Evolutionary conservation across 2,888 invertebrate genomes (phyloP), one percentile per base, ranked within the genome.

Genomic region (Drosophila aldrichi): DNA sequence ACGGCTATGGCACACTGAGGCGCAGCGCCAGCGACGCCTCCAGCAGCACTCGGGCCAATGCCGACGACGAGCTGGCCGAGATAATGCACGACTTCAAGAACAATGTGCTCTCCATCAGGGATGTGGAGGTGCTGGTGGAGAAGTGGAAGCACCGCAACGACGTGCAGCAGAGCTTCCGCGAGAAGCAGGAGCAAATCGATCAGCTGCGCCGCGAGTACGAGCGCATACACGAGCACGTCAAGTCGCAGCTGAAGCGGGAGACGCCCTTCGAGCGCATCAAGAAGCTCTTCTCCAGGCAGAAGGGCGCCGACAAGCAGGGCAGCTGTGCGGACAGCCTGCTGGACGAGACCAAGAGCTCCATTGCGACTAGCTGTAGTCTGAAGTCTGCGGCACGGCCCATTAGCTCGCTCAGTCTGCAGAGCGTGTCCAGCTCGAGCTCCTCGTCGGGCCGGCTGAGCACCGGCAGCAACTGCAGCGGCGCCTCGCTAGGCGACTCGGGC

Each of bases 1-100:
- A 55, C 7, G 80, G 79, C 18, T 91, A 91, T 56, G 93, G 91
- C 34, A 93, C 92, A 0, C 74, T 93, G 1, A 93, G 92, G 65
- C 83, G 93, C 16, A 92, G 92, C 16, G 92, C 90, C 18, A 93
- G 92, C 57, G 92, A 93, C 71, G 91, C 92, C 12, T 92, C 93
- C 2, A 89, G 88, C 58, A 82, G 80, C 44, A 84, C 82, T 0
- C 90, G 92, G 0, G 87, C 90, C 18, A 93, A 92, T 71, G 93
- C 91, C 7, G 93, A 97, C 90, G 96, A 96, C 74, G 97, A 97
- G 90, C 94, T 97, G 67, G 95, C 96, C 4, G 97, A 97, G 93
- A 97, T 97, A 57, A 96, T 97, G 91, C 96, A 96, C 89, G 97
- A 97, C 88, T 97, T 97, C 89, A 97, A 97, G 92, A 97, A 97